phyloP scores from a whole-genome alignment of 2,113 vertebrate species.

The Pseudonaja textilis region DNA sequence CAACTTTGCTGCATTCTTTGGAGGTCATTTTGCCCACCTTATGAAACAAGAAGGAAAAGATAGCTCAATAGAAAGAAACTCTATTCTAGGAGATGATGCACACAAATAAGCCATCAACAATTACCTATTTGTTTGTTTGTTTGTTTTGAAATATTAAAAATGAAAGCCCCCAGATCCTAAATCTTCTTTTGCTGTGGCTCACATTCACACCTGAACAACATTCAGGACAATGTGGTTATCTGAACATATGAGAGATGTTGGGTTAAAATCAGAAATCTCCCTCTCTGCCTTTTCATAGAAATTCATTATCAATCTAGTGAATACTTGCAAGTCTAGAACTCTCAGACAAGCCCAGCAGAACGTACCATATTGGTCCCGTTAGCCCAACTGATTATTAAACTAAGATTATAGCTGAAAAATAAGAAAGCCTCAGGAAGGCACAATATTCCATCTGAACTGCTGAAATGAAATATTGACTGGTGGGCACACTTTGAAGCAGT shows the following conservation, averaged over 20 bases:
- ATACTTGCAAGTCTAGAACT: not conserved
- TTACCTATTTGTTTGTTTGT: not conserved
- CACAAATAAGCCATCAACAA: not conserved
- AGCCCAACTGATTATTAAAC: not conserved
- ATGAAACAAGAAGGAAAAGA: constrained; percentile 21
- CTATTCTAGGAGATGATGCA: not conserved
- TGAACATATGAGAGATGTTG: not conserved
- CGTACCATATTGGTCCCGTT: not conserved
- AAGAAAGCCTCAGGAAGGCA: not conserved
- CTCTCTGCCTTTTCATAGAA: not conserved
- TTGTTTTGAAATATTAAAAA: not conserved
- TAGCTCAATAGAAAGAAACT: not conserved
- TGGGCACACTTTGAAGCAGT: not conserved
- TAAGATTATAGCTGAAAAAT: not conserved
- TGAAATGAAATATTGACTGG: not conserved
- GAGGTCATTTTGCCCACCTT: constrained; percentile 30
- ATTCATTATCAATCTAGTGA: not conserved
- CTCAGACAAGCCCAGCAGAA: not conserved
- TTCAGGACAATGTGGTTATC: not conserved
- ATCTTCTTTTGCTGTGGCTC: not conserved
- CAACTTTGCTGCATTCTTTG: not conserved
- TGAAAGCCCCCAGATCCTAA: not conserved
- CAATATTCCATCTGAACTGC: not conserved
- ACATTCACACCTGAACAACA: not conserved
- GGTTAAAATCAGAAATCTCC: not conserved